phyloP scores from a whole-genome alignment of 2,888 invertebrate species.

The Meta bourneti region DNA sequence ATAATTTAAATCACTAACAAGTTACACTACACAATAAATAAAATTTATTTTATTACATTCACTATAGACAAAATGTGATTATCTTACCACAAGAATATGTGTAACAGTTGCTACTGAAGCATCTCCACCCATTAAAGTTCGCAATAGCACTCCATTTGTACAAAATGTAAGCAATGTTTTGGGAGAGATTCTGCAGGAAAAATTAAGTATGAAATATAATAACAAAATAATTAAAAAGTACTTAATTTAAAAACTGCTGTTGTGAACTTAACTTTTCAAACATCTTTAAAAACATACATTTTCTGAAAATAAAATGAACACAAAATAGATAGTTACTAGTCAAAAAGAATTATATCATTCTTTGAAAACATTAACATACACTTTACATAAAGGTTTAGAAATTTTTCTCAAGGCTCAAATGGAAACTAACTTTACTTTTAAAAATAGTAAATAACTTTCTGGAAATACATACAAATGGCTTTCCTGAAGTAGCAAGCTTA shows the following conservation, averaged over 20 bases:
- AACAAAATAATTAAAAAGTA: not conserved
- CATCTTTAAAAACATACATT: too few relatives aligned
- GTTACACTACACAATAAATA: too few relatives aligned
- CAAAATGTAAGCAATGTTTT: conserved; percentile 92
- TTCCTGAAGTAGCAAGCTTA: too few relatives aligned
- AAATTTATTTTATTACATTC: too few relatives aligned
- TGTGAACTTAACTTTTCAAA: too few relatives aligned
- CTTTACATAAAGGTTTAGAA: not conserved
- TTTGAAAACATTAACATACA: not conserved
- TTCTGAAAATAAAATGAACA: not conserved
- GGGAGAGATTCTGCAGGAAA: conserved; percentile 85
- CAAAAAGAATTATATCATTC: not conserved
- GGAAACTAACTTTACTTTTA: not conserved
- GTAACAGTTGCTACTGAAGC: conserved; percentile 86
- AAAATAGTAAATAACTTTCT: not conserved
- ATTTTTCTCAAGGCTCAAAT: not conserved
- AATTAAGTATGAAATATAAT: conserved; percentile 50
- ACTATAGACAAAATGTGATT: not conserved
- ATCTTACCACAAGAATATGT: conserved; percentile 84
- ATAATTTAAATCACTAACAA: too few relatives aligned
- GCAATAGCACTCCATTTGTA: conserved; percentile 93
- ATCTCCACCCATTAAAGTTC: conserved; percentile 92
- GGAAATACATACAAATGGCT: not conserved
- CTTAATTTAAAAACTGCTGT: not conserved
- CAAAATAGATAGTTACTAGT: not conserved